phyloP scores from a whole-genome alignment of 2,797 vertebrate genomes.

The Cossypha heuglini region DNA sequence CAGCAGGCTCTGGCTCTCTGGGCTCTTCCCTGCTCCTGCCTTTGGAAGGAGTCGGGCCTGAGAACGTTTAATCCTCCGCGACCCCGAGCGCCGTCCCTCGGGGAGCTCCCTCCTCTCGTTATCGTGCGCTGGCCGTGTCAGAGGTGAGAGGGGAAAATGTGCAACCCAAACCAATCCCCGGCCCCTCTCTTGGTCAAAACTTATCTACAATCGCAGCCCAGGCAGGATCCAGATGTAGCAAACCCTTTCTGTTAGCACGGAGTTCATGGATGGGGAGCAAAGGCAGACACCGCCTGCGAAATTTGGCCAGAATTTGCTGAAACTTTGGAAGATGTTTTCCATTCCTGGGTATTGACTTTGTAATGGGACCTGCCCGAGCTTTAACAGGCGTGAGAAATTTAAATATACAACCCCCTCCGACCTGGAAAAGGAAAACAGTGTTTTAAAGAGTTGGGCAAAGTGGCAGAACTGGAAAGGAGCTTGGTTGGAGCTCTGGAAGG shows the following conservation, averaged over 20 bases:
- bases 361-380: conserved; percentile 5
- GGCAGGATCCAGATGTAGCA: background rate
- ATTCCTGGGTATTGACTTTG: background rate
- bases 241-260: background rate
- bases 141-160: conserved; percentile 69
- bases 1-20: background rate
- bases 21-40: background rate
- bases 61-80: conserved; percentile 59
- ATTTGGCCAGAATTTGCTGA: background rate
- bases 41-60: conserved; percentile 51
- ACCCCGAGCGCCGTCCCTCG: conserved; percentile 59
- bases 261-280: background rate
- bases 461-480: background rate
- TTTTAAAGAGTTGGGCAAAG: background rate
- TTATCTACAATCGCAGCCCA: conserved; percentile 12
- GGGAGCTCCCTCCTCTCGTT: conserved; percentile 60
- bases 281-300: background rate
- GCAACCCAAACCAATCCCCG: conserved; percentile 48
- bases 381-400: conserved; percentile 17
- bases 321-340: conserved; percentile 50
- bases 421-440: conserved; percentile 37
- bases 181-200: background rate
- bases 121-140: conserved; percentile 51
- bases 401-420: conserved; percentile 34
- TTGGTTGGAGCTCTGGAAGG: background rate